phyloP scores from a whole-genome alignment of 2,113 vertebrate genomes.

The Phoxinus phoxinus region DNA sequence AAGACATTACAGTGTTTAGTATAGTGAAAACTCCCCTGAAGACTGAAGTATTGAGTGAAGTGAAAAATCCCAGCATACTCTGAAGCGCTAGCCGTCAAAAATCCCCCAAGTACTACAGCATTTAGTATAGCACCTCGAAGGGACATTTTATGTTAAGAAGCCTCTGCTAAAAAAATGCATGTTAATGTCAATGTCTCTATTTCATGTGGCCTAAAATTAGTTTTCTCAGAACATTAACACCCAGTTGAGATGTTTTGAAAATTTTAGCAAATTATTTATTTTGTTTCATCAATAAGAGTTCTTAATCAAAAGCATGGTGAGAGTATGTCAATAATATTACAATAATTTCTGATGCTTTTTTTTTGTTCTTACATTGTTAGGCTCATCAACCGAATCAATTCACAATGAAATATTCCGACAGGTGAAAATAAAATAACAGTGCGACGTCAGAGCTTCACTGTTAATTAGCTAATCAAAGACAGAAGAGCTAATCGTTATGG shows the following conservation, averaged over 20 bases:
- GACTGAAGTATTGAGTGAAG: neutral
- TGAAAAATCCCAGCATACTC: conserved; percentile 6
- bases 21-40: neutral
- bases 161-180: neutral
- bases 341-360: neutral
- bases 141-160: neutral
- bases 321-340: neutral
- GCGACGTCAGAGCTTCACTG: neutral
- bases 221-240: neutral
- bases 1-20: neutral
- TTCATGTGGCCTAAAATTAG: neutral
- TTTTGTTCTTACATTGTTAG: neutral
- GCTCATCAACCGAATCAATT: neutral
- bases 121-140: neutral
- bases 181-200: neutral
- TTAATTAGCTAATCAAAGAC: neutral
- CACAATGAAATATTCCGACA: neutral
- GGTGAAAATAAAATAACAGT: neutral
- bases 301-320: neutral
- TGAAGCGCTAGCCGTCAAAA: neutral
- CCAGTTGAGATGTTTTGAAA: neutral
- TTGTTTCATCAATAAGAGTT: neutral
- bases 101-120: neutral
- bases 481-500: conserved; percentile 28
- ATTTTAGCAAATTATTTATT: neutral